Percentiles rank a stretch among this genome's conserved stretches.
phyloP scores from a whole-genome alignment of 23 tunicate species.

The Aplidium turbinatum region DNA sequence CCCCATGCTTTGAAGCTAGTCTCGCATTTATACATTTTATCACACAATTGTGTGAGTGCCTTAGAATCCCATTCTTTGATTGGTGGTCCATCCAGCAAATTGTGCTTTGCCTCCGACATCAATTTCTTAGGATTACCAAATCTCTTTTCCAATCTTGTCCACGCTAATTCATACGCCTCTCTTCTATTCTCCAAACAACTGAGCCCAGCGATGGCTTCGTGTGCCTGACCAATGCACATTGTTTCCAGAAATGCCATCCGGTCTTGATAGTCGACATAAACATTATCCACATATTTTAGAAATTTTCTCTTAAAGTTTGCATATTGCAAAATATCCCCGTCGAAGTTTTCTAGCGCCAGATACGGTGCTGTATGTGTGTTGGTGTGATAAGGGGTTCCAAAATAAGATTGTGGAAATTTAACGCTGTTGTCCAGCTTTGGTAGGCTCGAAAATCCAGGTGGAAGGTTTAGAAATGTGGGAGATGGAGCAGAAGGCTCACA shows the following conservation, averaged over 20 bases:
- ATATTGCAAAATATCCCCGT: slow-evolving; percentile 14
- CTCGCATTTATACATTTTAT: slow-evolving; percentile 10
- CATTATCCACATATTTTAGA: background rate
- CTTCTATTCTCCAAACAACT: background rate
- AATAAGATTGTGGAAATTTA: too few relatives aligned
- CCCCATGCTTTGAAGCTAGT: slow-evolving; percentile 4
- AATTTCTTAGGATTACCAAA: background rate
- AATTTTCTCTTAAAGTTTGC: slow-evolving; percentile 2
- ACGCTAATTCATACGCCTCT: background rate
- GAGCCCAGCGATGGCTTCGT: background rate
- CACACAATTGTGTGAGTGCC: background rate
- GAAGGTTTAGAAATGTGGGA: too few relatives aligned
- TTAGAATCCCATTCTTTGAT: background rate
- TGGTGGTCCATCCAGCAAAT: slow-evolving; percentile 12
- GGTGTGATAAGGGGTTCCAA: too few relatives aligned
- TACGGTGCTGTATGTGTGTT: background rate
- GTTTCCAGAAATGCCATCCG: slow-evolving; percentile 5
- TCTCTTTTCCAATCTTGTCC: background rate
- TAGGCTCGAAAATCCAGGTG: too few relatives aligned
- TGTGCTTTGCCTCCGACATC: background rate
- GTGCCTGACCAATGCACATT: slow-evolving; percentile 10
- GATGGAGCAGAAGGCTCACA: too few relatives aligned
- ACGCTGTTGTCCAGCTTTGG: too few relatives aligned
- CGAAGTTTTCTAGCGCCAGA: background rate
- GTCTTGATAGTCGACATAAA: slow-evolving; percentile 1